A percentile compares a stretch with the other conserved stretches of the same genome.
These are phyloP conservation scores for Vollenhovia emeryi DNA, from an alignment of 1,140 invertebrate species.

Conservation along the genomic window DNA sequence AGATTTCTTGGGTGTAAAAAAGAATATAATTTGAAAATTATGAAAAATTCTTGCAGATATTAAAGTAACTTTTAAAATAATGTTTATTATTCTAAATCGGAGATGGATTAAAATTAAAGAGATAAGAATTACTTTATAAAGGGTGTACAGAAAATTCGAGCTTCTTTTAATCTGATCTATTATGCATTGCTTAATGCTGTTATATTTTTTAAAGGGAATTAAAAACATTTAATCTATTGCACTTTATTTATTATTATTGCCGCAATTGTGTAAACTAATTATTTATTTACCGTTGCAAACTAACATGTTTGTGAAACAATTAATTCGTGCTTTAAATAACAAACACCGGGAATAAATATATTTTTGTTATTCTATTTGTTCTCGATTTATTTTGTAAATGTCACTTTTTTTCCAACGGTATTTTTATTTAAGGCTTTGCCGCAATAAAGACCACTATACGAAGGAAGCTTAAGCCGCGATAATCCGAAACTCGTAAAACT, in stretches of 20 bases:
- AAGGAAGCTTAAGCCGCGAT: conserved; percentile 21
- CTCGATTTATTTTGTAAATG: neutral
- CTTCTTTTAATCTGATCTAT: neutral
- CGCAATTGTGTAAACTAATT: neutral
- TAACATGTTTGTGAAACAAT: neutral
- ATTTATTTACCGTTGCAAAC: neutral
- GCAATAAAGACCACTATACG: neutral
- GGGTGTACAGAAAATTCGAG: neutral
- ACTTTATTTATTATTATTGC: neutral
- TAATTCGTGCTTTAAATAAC: neutral
- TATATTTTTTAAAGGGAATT: conserved; percentile 6
- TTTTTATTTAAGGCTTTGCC: neutral
- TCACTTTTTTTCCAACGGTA: neutral
- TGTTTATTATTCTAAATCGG: neutral
- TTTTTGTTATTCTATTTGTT: neutral
- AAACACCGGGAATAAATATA: neutral
- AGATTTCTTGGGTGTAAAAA: neutral
- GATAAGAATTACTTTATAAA: neutral
- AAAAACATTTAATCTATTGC: neutral
- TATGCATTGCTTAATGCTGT: neutral
- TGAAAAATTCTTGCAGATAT: neutral
- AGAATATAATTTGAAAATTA: neutral
- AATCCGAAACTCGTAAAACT: conserved; percentile 44
- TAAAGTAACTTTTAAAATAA: neutral
- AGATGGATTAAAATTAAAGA: neutral